phyloP scores from a whole-genome alignment of 2,113 vertebrate genomes.

The Hucho hucho region DNA sequence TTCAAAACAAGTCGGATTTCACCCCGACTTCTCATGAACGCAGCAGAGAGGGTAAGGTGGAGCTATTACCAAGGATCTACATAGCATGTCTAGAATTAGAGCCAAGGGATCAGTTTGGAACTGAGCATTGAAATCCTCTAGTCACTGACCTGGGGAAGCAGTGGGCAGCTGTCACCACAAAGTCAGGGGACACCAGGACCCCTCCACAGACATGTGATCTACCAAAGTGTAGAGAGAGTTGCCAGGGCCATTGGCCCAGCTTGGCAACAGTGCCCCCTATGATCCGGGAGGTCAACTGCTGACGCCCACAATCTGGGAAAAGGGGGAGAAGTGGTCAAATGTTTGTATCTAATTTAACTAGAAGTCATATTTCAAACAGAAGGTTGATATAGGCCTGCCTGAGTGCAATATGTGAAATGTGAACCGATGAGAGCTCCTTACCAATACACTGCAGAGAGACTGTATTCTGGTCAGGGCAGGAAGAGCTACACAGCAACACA shows the following conservation, averaged over 20 bases:
- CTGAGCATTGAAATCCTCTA: not conserved
- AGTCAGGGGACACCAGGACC: conserved; percentile 80
- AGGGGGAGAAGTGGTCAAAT: not conserved
- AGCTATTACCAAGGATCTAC: too few species aligned
- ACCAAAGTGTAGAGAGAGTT: conserved; percentile 81
- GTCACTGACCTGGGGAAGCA: conserved; percentile 87
- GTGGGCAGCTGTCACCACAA: conserved; percentile 87
- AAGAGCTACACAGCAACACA: conserved; percentile 42
- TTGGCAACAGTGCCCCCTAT: conserved; percentile 79
- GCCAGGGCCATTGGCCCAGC: conserved; percentile 88
- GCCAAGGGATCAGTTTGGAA: too few species aligned
- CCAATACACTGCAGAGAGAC: conserved; percentile 71
- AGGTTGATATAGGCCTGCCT: not conserved
- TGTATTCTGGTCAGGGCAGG: conserved; percentile 51
- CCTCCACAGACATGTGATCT: conserved; percentile 84
- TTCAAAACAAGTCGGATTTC: too few species aligned
- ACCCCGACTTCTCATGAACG: too few species aligned
- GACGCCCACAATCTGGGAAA: conserved; percentile 81
- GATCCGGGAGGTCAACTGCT: conserved; percentile 74
- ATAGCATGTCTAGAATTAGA: too few species aligned
- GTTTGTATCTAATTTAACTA: too few species aligned
- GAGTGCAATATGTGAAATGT: not conserved
- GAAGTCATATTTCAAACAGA: too few species aligned
- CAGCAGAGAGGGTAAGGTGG: too few species aligned
- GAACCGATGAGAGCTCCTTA: conserved; percentile 61